phyloP scores from a whole-genome alignment of 2,797 vertebrate species.

The Psittacula derbiana region DNA sequence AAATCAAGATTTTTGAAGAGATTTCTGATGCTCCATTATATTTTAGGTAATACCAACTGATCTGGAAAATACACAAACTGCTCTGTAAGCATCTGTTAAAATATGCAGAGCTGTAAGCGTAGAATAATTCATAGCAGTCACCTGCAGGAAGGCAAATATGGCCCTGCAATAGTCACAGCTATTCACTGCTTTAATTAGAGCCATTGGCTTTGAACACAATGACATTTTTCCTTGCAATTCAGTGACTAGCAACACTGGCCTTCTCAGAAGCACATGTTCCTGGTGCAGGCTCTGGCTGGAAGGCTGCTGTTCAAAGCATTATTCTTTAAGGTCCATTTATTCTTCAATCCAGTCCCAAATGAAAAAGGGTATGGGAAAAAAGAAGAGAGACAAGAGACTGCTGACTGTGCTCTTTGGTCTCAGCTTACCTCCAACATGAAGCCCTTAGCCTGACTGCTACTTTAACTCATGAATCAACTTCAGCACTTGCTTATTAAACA shows the following conservation, averaged over 20 bases:
- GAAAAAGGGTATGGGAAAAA: not conserved
- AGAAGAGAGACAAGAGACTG: not conserved
- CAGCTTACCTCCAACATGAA: not conserved
- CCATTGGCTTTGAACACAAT: not conserved
- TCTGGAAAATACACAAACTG: not conserved
- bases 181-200: not conserved
- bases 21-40: not conserved
- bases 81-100: not conserved
- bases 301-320: not conserved
- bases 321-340: rapidly evolving
- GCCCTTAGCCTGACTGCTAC: not conserved
- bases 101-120: not conserved
- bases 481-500: not conserved
- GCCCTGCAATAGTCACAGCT: not conserved
- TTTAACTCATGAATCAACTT: not conserved
- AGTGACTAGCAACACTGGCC: rapidly evolving
- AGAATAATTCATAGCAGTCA: not conserved
- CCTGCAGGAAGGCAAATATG: not conserved
- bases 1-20: not conserved
- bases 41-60: not conserved
- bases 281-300: not conserved
- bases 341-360: not conserved
- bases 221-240: not conserved
- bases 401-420: not conserved
- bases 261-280: not conserved